Percentiles rank a stretch among this genome's conserved stretches.
Conservation (phyloP, 2,113 vertebrate genomes). For the Tragelaphus imberbis region DNA sequence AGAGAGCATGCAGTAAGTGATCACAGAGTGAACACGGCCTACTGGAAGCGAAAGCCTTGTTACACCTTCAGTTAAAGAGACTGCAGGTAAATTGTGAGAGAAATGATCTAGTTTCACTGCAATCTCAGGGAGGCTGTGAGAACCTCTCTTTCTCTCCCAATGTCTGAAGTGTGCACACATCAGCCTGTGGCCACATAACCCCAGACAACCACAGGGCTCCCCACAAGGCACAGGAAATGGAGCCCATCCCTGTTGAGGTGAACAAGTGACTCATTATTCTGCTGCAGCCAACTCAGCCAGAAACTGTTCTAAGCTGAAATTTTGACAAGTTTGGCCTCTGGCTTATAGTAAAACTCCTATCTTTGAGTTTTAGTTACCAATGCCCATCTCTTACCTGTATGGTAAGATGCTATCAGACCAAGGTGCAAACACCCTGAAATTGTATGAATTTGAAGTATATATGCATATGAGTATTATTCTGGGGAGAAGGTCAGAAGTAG, state of each 20-base stretch:
- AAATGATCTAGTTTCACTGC: background rate
- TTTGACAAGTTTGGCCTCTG: background rate
- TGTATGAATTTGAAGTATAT: background rate
- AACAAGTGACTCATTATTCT: conserved; percentile 31
- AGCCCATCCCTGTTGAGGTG: background rate
- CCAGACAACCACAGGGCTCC: background rate
- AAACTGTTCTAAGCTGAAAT: background rate
- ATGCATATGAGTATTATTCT: background rate
- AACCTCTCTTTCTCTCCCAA: background rate
- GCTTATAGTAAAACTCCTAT: background rate
- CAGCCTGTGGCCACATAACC: background rate
- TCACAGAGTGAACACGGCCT: background rate
- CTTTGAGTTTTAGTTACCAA: background rate
- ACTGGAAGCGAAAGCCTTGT: background rate
- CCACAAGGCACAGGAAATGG: conserved; percentile 15
- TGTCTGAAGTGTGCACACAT: background rate
- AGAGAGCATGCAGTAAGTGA: background rate
- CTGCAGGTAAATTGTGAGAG: background rate
- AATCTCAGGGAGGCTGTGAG: background rate
- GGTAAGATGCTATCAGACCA: background rate
- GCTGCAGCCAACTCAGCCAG: background rate
- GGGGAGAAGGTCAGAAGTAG: background rate
- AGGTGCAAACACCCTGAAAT: background rate
- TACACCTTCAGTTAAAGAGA: background rate
- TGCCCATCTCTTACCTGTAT: background rate